Conservation (phyloP, 2,113 vertebrate species). For the Nothocercus julius region DNA sequence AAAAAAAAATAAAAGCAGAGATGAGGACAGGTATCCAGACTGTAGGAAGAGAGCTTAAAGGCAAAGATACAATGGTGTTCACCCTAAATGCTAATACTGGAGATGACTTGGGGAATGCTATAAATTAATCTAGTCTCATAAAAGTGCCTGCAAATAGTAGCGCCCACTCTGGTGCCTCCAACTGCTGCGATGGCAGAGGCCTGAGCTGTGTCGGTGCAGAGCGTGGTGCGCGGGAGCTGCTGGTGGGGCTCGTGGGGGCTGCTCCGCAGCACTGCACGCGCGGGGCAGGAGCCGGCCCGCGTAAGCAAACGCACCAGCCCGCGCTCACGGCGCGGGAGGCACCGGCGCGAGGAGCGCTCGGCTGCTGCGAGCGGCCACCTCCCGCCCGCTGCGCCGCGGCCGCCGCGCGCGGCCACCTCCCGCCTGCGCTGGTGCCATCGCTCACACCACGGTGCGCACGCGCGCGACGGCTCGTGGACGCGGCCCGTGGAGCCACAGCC, state of each 20-base stretch:
- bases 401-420: fast-evolving
- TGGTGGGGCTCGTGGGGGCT: too few relatives aligned
- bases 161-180: background rate
- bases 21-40: background rate
- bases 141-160: background rate
- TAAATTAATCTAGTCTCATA: background rate
- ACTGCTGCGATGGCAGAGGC: background rate
- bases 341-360: background rate
- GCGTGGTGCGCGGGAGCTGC: too few relatives aligned
- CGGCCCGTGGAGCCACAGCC: background rate
- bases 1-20: background rate
- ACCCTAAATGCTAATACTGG: background rate
- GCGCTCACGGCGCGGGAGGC: background rate
- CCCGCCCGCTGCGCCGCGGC: background rate
- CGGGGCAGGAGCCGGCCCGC: fast-evolving
- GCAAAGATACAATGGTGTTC: background rate
- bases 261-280: background rate
- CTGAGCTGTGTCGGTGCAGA: fast-evolving
- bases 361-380: background rate
- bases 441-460: fast-evolving
- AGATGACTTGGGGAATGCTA: background rate
- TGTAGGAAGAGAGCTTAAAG: background rate
- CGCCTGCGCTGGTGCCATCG: background rate
- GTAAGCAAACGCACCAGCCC: background rate
- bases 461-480: too few relatives aligned